Base-by-base conservation (phyloP, 2,113 vertebrate species). In the Phaethornis superciliosus region DNA sequence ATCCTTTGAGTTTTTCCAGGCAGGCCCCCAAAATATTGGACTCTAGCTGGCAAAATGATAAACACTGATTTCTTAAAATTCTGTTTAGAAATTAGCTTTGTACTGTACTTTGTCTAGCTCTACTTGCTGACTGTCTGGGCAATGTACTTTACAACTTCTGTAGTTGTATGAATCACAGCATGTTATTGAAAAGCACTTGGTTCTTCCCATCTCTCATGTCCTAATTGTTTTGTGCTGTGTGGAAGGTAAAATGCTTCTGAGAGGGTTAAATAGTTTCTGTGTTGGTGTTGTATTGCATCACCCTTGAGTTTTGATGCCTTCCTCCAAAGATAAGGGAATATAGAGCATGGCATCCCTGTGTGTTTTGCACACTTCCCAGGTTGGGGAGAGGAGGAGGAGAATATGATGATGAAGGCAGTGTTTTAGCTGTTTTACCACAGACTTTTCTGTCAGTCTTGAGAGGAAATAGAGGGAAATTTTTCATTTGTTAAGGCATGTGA, bases 21-120 rank as follows among this genome's bases (percentile, higher is more conserved):
- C 58, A 88, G 67, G 33, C 67, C 64, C 62, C 51, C 83, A 95
- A 93, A 93, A 89, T 9, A 93, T 85, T 91, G 74, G 55, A 91
- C 87, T 67, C 55, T 89, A 90, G 85, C 81, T 95, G 94, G 93
- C 81, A 94, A 94, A 90, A 95, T 85, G 75, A 96, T 92, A 55
- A 87, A 93, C 35, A 76, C 11, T 67, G 81, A 91, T 91, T 89
- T 54, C 74, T 85, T 95, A 54, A 91, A 96, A 94, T 93, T 93
- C 78, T 91, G 81, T 95, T 95, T 93, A 83, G 75, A 91, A 95
- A 95, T 95, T 91, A 94, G 51, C 71, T 78, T 89, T 67, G 37
- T 94, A 84, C 68, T 78, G 54, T 85, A 75, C 63, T 93, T 85
- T 88, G 63, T 94, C 93, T 89, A 81, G 47, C 32, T 91, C 42